These are phyloP conservation scores for Tholera decimalis DNA, from an alignment of 2,888 invertebrate genomes.

Conservation along the genomic window DNA sequence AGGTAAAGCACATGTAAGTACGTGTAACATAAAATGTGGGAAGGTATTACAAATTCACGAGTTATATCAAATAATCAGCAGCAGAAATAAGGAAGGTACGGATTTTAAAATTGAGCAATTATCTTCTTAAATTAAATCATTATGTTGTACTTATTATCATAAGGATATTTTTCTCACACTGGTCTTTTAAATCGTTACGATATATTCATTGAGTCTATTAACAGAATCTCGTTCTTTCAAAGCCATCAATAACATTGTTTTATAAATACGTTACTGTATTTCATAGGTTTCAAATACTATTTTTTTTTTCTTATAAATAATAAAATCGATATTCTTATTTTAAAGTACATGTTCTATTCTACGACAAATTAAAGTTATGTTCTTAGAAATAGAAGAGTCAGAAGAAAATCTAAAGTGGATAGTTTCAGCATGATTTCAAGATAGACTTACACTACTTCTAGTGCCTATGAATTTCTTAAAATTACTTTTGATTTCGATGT, in stretches of 20 bases:
- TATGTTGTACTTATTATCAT: conserved; percentile 87
- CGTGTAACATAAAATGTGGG: conserved; percentile 28
- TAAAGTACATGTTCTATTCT: conserved; percentile 90
- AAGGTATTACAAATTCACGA: conserved; percentile 19
- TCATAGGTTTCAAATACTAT: conserved; percentile 70
- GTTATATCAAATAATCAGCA: conserved; percentile 35
- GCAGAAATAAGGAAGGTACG: conserved; percentile 56
- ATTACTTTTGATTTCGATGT: conserved; percentile 74
- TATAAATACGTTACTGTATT: conserved; percentile 69
- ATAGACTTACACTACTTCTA: conserved; percentile 64
- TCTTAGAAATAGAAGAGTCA: conserved; percentile 72
- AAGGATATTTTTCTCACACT: conserved; percentile 75
- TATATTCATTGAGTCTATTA: conserved; percentile 58
- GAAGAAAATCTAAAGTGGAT: conserved; percentile 69
- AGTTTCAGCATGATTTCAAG: conserved; percentile 71
- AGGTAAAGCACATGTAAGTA: conserved; percentile 26
- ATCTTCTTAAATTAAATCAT: conserved; percentile 84
- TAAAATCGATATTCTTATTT: conserved; percentile 86
- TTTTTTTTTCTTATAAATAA: conserved; percentile 82
- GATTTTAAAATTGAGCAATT: conserved; percentile 88
- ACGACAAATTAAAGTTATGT: conserved; percentile 81
- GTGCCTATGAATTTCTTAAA: conserved; percentile 67
- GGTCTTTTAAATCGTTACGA: conserved; percentile 64
- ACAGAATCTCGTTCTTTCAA: conserved; percentile 61
- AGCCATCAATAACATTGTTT: conserved; percentile 65